Base-by-base conservation (phyloP, 1,140 invertebrate species). In the Diorhabda sublineata region DNA sequence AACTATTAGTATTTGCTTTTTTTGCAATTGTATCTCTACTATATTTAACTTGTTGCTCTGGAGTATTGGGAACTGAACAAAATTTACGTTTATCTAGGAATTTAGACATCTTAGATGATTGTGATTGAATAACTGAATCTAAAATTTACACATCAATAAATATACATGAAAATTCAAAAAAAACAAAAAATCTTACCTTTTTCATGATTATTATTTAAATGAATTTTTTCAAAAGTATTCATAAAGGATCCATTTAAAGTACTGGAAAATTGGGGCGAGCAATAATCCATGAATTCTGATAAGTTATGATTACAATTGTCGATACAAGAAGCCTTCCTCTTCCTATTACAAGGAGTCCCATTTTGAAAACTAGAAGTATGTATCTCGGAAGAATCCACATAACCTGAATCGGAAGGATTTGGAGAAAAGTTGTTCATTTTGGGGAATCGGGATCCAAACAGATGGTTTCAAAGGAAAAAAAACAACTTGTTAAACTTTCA, bases 231-330 rank as follows among this genome's bases (percentile, higher is more conserved):
- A 66, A 77, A 73, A 52, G 73, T 64, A 3, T 68, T 66, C 41
- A 72, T 68, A 7, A 77, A 52, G 11, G 72, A 73, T 58, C 75
- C 75, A 61, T 75, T 77, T 41, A 74, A 63, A 7, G 74, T 75
- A 67, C 72, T 75, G 3, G 74, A 76, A 58, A 73, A 74, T 62
- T 67, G 68, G 5, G 75, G 73, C 5, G 71, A 69, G 6, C 59
- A 65, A 0, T 61, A 60, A n/a, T 71, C 63, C n/a, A 71, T 11
- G 3, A 64, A 45, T 61, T 71, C 68, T 61, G 63, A 11, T n/a
- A 73, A 47, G 41, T 70, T 73, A 62, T 62, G 65, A 4, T 56
- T 61, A 47, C 41, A 61, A 47, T 52, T 65, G 45, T 67, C 67
- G 58, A 45, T 66, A 52, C 58, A 72, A n/a, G 58, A 52, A 9